Base-by-base conservation (phyloP, 2,888 invertebrate species). In the Apodemia zela region DNA sequence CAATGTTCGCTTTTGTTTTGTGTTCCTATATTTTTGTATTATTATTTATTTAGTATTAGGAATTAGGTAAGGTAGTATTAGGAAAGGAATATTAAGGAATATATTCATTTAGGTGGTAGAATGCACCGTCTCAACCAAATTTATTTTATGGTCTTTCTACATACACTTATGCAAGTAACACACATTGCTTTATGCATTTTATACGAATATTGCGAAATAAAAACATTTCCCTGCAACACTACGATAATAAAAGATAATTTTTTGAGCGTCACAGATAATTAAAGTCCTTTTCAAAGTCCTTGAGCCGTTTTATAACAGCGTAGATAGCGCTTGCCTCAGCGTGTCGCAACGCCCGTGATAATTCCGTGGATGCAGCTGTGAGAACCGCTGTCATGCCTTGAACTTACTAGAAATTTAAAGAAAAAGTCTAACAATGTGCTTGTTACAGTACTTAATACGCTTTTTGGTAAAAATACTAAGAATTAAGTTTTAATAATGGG, bases 401-500 rank as follows among this genome's bases (percentile, higher is more conserved):
- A 72, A 72, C 70, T 72, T 70, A 69, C 63, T 65, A 69, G 66
- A 68, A 69, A 68, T 68, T 70, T 60, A 65, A 64, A 61, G 68
- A 71, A 68, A 68, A 65, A 65, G 60, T 65, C 64, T 67, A 6
- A 51, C 51, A 13, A 11, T 25, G 54, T 54, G 15, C 25, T 17
- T 18, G 21, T 54, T 21, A 25, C 21, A 54, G 21, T 10, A 5
- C 54, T 57, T n/a, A 21, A 47, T 21, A 47, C 25, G 21, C n/a
- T 61, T 61, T 61, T 61, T 61, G 33, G 49, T 60, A 60, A 7
- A 21, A 51, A 17, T 51, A 51, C 51, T 51, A 18, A 13, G 25
- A 15, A 54, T 25, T 54, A 54, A 13, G 54, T 54, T 25, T 15
- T 25, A 54, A 51, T 51, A 21, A 51, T 21, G 51, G 51, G 51